Evolutionary conservation across 2,113 vertebrate species (phyloP).

Genomic region (Scolopax mira): DNA sequence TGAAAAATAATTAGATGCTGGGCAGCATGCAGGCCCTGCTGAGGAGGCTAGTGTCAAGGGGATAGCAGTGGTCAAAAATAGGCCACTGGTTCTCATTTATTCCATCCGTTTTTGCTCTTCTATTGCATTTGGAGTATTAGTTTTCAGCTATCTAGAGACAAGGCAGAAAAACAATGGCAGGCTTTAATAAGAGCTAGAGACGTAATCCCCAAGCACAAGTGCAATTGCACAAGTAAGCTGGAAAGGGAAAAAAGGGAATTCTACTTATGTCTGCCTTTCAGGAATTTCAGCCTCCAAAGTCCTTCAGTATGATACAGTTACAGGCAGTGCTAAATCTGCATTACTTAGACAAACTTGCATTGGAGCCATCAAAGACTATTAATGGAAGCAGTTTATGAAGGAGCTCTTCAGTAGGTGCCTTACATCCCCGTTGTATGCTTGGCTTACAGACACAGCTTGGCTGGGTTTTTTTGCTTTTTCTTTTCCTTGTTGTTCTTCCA

Average conservation of each 20-base stretch:
- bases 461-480: background rate
- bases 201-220: background rate
- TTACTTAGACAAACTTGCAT: slow-evolving; percentile 5
- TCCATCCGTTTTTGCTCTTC: slow-evolving; percentile 22
- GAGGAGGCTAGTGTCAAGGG: slow-evolving; percentile 36
- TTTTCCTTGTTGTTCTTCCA: background rate
- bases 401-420: background rate
- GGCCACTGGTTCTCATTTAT: slow-evolving; percentile 48
- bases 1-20: slow-evolving; percentile 38
- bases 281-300: slow-evolving; percentile 20
- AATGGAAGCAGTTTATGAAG: background rate
- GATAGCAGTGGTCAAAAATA: slow-evolving; percentile 26
- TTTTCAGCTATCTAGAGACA: slow-evolving; percentile 31
- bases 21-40: background rate
- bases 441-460: too few relatives aligned
- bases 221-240: background rate
- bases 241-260: background rate
- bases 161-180: slow-evolving; percentile 18
- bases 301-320: background rate
- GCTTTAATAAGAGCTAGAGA: slow-evolving; percentile 34
- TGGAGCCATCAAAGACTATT: background rate
- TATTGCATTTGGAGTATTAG: slow-evolving; percentile 42
- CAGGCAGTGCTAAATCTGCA: slow-evolving; percentile 9
- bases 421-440: background rate
- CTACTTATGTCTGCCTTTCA: background rate